Evolutionary conservation across 2,113 vertebrate genomes (phyloP).

Genomic region (Phalacrocorax aristotelis): DNA sequence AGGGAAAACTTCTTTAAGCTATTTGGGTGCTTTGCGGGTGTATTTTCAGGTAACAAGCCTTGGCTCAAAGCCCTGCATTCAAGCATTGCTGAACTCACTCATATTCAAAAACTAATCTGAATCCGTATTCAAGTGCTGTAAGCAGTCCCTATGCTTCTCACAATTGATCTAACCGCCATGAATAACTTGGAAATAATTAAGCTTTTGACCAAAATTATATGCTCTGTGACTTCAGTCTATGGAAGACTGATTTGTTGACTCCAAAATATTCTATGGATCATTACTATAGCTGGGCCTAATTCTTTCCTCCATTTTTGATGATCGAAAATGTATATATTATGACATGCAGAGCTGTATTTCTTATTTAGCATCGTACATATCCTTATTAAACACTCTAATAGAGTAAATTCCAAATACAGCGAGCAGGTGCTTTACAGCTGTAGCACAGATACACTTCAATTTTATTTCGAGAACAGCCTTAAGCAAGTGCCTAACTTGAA

Average conservation of each 20-base stretch:
- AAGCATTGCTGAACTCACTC: not conserved
- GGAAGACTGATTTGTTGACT: not conserved
- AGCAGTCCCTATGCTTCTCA: not conserved
- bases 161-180: not conserved
- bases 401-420: not conserved
- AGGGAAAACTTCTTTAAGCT: not conserved
- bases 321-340: not conserved
- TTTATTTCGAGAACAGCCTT: not conserved
- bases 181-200: conserved; percentile 6
- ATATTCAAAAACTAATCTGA: not conserved
- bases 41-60: conserved; percentile 1
- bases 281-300: not conserved
- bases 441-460: not conserved
- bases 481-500: not conserved
- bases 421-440: not conserved
- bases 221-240: not conserved
- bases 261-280: not conserved
- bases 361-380: not conserved
- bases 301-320: not conserved
- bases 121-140: not conserved
- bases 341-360: not conserved
- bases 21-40: not conserved
- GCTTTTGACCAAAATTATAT: conserved; percentile 13
- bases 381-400: not conserved
- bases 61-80: not conserved